Conservation (phyloP, 2,113 vertebrate species). For the Paramisgurnus dabryanus region DNA sequence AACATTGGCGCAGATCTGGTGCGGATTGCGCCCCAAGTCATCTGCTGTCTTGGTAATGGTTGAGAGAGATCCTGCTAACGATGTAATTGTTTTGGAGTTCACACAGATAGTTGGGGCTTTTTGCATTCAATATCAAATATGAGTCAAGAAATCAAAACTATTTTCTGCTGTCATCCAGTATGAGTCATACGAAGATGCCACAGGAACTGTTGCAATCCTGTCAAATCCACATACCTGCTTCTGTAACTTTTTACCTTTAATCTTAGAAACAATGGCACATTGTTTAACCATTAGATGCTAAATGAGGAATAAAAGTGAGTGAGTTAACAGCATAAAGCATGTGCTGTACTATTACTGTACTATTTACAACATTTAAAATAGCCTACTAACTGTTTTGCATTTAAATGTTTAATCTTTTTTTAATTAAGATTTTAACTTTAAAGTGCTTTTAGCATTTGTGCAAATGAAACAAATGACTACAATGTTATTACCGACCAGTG, state of each 20-base stretch:
- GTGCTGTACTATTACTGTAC: no score
- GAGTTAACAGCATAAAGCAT: no score
- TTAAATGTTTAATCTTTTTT: not conserved
- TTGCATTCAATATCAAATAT: not conserved
- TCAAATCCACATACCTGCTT: conserved; percentile 1
- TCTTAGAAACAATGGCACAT: not conserved
- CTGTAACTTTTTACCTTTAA: not conserved
- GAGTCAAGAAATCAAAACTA: conserved; percentile 4
- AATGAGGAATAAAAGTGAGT: no score
- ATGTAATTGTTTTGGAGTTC: not conserved
- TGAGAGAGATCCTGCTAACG: not conserved
- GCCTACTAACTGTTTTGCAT: not conserved
- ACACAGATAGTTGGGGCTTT: not conserved
- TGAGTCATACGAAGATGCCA: conserved; percentile 8
- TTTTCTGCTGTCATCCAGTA: not conserved
- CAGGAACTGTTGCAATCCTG: not conserved
- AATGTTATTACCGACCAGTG: conserved; percentile 11
- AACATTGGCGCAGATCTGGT: no score
- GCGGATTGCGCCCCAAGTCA: no score
- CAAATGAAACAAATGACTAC: conserved; percentile 21
- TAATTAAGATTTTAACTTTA: conserved; percentile 10
- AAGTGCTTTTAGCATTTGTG: conserved; percentile 5
- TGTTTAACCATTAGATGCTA: no score
- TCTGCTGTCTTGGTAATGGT: not conserved
- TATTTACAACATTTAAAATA: not conserved